These are phyloP conservation scores for Alexandromys fortis DNA, from an alignment of 2,113 vertebrate genomes.

Conservation along the genomic window DNA sequence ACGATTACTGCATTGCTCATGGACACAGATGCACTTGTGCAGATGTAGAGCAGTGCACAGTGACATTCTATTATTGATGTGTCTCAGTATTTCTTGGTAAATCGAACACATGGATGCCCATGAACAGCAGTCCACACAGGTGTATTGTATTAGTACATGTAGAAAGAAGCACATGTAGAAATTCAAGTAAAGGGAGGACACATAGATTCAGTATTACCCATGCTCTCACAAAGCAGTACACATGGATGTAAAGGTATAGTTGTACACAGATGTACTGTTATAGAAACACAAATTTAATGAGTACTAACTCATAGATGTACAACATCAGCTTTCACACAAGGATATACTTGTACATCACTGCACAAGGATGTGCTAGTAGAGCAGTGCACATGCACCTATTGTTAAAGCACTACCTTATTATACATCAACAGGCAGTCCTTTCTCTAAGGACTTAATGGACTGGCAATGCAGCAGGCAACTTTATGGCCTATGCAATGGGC, in stretches of 20 bases:
- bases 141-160: too few relatives aligned
- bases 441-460: not conserved
- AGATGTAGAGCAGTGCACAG: not conserved
- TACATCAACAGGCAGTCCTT: not conserved
- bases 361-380: not conserved
- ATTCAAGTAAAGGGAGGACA: not conserved
- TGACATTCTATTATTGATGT: not conserved
- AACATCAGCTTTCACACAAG: not conserved
- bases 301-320: not conserved
- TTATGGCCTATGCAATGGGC: not conserved
- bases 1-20: not conserved
- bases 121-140: too few relatives aligned
- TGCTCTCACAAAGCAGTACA: not conserved
- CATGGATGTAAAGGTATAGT: not conserved
- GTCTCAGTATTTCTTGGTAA: not conserved
- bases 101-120: not conserved
- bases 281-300: not conserved
- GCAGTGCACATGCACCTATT: not conserved
- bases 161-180: not conserved
- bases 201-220: not conserved
- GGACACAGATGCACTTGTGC: not conserved
- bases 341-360: not conserved
- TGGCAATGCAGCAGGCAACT: constrained; percentile 11
- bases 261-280: not conserved
- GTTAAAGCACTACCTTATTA: not conserved